Conservation (phyloP, 2,113 vertebrate species). For the Gopherus flavomarginatus region DNA sequence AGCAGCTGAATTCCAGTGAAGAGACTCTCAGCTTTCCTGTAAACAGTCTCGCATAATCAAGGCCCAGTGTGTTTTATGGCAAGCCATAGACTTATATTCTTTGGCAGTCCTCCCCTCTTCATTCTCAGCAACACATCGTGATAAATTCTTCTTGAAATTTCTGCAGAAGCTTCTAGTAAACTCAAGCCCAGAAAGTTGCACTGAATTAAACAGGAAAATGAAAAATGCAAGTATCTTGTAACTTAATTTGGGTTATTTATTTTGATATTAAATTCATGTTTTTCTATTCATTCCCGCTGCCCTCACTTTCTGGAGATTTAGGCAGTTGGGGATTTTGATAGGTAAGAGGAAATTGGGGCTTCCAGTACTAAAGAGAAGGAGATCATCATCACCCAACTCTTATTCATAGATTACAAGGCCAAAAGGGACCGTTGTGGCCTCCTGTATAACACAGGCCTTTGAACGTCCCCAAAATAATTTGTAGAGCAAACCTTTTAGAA, state of each 20-base stretch:
- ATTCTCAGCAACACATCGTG: not conserved
- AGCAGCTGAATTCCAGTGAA: not conserved
- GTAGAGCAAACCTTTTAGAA: not conserved
- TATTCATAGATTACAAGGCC: not conserved
- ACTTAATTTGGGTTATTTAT: not conserved
- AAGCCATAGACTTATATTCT: not conserved
- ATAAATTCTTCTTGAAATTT: not conserved
- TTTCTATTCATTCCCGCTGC: not conserved
- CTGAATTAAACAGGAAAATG: not conserved
- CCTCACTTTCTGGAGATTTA: not conserved
- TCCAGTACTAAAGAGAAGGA: not conserved
- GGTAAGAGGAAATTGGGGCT: not conserved
- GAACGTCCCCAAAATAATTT: not conserved
- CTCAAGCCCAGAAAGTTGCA: not conserved
- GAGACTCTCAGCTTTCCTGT: not conserved
- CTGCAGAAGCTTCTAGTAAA: not conserved
- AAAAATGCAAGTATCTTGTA: not conserved
- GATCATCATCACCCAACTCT: not conserved
- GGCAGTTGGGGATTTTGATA: not conserved
- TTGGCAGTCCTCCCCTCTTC: conserved; percentile 1
- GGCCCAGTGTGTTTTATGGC: not conserved
- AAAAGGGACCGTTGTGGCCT: not conserved
- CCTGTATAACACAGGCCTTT: not conserved
- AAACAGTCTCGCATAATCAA: not conserved
- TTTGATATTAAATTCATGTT: not conserved